Evolutionary conservation across 2,113 vertebrate genomes (phyloP).

Genomic region (Sinocyclocheilus grahami): DNA sequence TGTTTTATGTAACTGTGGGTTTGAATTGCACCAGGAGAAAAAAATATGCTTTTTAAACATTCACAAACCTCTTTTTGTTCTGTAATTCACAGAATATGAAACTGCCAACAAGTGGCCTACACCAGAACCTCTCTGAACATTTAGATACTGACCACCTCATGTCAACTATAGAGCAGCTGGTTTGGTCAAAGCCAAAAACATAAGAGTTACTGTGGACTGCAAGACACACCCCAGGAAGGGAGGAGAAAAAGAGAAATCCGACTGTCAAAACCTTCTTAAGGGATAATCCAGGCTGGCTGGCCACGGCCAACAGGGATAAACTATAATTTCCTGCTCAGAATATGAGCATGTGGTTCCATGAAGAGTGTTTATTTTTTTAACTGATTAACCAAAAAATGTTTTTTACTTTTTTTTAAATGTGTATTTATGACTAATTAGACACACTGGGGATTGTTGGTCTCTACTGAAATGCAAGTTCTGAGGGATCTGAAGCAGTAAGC

Average conservation of each 20-base stretch:
- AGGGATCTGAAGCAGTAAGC: constrained; percentile 1
- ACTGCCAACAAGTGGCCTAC: neutral
- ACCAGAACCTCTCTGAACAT: neutral
- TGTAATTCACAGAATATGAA: neutral
- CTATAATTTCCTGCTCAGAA: constrained; percentile 47
- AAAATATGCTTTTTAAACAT: constrained; percentile 1
- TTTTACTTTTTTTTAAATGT: neutral
- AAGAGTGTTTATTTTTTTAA: neutral
- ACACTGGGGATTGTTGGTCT: constrained; percentile 22
- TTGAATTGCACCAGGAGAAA: neutral
- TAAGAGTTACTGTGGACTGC: neutral
- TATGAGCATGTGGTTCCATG: constrained; percentile 34
- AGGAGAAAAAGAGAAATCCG: constrained; percentile 42
- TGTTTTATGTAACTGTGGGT: neutral
- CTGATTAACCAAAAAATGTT: neutral
- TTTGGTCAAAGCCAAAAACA: constrained; percentile 12
- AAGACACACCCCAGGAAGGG: constrained; percentile 6
- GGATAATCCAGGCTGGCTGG: constrained; percentile 46
- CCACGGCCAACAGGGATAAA: constrained; percentile 43
- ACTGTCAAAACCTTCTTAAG: constrained; percentile 41
- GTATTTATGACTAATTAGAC: constrained; percentile 12
- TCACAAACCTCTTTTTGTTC: neutral
- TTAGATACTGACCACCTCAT: neutral
- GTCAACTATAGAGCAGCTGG: neutral
- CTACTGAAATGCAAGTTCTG: neutral